Percentiles rank a stretch among this genome's conserved stretches.
Conservation (phyloP, 2,888 invertebrate species). For the Limnephilus lunatus region DNA sequence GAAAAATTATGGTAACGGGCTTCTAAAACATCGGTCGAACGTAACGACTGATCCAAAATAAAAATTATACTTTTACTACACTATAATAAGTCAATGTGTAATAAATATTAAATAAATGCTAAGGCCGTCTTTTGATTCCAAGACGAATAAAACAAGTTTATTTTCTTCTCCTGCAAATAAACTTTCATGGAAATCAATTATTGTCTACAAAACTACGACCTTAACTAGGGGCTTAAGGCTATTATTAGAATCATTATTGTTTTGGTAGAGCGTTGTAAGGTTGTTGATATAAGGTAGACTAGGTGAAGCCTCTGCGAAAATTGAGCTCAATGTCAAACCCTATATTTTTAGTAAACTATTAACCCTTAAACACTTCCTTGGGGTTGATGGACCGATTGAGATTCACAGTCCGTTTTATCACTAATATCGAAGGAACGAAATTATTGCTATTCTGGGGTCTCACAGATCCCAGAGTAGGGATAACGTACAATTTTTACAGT, state of each 20-base stretch:
- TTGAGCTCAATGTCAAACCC: too few relatives aligned
- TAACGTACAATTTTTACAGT: too few relatives aligned
- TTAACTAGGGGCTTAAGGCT: not conserved
- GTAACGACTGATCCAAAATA: not conserved
- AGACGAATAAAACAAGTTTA: not conserved
- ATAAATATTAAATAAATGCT: not conserved
- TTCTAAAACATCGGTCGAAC: not conserved
- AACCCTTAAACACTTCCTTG: too few relatives aligned
- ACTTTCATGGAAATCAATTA: not conserved
- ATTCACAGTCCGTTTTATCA: too few relatives aligned
- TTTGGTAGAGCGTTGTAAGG: not conserved
- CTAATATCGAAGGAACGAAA: too few relatives aligned
- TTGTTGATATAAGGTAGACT: not conserved
- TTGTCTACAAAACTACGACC: not conserved
- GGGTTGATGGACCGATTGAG: too few relatives aligned
- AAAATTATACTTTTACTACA: not conserved
- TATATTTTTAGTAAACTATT: too few relatives aligned
- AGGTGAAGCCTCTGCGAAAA: not conserved
- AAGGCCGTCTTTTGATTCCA: not conserved
- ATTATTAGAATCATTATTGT: not conserved
- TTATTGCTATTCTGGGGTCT: too few relatives aligned
- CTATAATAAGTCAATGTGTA: not conserved
- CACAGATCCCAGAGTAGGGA: too few relatives aligned
- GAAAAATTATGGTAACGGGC: not conserved
- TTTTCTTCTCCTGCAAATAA: not conserved